Evolutionary conservation across 2,888 invertebrate genomes (phyloP).

Genomic region (Crocallis elinguaria): DNA sequence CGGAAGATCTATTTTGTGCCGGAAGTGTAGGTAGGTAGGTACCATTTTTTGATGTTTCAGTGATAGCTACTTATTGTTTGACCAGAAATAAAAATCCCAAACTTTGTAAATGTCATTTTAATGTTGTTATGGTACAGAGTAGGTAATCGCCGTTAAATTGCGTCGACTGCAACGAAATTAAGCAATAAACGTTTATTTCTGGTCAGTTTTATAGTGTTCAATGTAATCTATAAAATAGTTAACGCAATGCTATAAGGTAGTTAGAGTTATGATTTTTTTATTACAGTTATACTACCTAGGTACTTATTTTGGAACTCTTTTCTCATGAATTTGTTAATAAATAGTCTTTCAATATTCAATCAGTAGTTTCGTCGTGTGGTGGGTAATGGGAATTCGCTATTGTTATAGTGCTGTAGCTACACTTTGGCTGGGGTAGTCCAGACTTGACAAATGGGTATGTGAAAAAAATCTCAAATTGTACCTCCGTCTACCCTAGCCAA

Average conservation of each 20-base stretch:
- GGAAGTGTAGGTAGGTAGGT: no score
- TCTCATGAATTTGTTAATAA: background rate
- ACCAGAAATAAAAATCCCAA: background rate
- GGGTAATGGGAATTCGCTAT: background rate
- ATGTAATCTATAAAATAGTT: background rate
- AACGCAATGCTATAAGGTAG: background rate
- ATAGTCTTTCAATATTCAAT: background rate
- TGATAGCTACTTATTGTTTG: background rate
- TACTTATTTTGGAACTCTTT: slow-evolving; percentile 4
- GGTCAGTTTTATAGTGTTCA: background rate
- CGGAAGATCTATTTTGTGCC: no score
- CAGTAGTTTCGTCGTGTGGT: background rate
- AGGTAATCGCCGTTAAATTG: background rate
- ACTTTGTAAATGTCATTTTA: no score
- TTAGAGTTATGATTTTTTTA: background rate
- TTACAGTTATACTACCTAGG: slow-evolving; percentile 3
- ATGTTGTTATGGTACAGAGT: no score
- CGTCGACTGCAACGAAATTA: background rate
- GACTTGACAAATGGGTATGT: background rate
- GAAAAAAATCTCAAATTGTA: background rate
- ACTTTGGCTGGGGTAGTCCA: background rate
- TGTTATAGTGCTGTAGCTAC: background rate
- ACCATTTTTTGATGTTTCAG: background rate
- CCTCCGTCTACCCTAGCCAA: background rate
- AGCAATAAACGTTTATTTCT: slow-evolving; percentile 4